A percentile compares a stretch with the other conserved stretches of the same genome.
phyloP scores from a whole-genome alignment of 92 coral and sea anemone species.

The Montipora capitata region DNA sequence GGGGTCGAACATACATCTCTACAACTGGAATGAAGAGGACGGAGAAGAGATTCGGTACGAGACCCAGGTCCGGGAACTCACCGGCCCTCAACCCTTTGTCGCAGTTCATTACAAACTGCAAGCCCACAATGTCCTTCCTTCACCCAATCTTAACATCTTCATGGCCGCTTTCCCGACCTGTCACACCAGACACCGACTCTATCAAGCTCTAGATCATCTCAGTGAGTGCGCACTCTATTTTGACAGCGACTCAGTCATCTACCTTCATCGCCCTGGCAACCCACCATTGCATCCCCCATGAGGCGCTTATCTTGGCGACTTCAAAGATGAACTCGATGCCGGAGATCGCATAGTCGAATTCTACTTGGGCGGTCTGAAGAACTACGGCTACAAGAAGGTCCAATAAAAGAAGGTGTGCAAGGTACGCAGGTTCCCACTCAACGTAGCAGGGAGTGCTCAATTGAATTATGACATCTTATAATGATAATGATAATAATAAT shows the following conservation, averaged over 20 bases:
- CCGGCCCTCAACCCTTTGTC: background rate
- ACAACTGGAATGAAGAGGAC: too few relatives aligned
- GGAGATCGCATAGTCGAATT: background rate
- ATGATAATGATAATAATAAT: too few relatives aligned
- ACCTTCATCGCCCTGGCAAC: background rate
- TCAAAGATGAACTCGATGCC: background rate
- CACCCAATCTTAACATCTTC: background rate
- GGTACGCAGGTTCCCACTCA: background rate
- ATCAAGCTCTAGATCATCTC: background rate
- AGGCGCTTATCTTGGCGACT: too few relatives aligned
- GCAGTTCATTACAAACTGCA: background rate
- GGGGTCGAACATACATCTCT: too few relatives aligned
- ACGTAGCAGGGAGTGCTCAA: background rate
- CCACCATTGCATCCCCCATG: background rate
- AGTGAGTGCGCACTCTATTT: background rate
- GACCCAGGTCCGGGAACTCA: background rate
- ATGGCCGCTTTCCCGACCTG: background rate
- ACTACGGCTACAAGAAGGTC: background rate
- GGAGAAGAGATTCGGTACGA: too few relatives aligned
- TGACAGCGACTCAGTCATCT: background rate
- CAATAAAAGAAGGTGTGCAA: background rate
- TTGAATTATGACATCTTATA: too few relatives aligned
- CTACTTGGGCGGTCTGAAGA: background rate
- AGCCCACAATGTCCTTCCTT: background rate
- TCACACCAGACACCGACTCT: background rate